These are phyloP conservation scores for Prosapia bicincta DNA, from an alignment of 2,888 invertebrate genomes.

Conservation along the genomic window DNA sequence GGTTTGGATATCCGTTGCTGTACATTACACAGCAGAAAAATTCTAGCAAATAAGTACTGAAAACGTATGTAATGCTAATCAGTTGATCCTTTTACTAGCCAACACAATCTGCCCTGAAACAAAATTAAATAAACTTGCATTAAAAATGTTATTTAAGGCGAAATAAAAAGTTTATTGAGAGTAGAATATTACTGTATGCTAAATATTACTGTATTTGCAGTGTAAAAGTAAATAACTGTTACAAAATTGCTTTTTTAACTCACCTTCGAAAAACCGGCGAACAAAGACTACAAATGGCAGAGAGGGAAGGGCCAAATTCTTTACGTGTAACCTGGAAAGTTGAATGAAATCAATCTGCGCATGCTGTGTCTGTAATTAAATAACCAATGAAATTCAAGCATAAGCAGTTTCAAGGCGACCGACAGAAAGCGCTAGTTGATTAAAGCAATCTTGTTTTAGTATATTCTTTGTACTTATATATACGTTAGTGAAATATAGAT, in stretches of 20 bases:
- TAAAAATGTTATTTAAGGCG: not conserved
- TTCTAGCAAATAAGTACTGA: not conserved
- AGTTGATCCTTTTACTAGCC: constrained; percentile 16
- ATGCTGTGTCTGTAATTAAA: not conserved
- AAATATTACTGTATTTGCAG: too few relatives aligned
- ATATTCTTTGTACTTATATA: too few relatives aligned
- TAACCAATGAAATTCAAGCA: not conserved
- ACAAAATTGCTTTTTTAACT: not conserved
- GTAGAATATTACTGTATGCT: too few relatives aligned
- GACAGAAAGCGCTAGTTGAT: not conserved
- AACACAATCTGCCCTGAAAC: constrained; percentile 37
- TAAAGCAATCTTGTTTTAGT: too few relatives aligned
- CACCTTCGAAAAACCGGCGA: constrained; percentile 53
- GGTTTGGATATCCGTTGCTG: constrained; percentile 50
- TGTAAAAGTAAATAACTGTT: not conserved
- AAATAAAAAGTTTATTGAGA: too few relatives aligned
- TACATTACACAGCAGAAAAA: constrained; percentile 48
- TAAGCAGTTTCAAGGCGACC: not conserved
- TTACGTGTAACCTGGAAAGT: not conserved
- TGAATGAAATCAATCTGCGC: not conserved
- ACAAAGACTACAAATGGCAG: constrained; percentile 59
- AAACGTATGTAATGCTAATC: not conserved
- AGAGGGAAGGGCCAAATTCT: constrained; percentile 31
- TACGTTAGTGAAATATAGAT: too few relatives aligned
- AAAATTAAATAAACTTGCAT: constrained; percentile 15